Conservation (phyloP, 2,113 vertebrate species). For the Pelodiscus sinensis region DNA sequence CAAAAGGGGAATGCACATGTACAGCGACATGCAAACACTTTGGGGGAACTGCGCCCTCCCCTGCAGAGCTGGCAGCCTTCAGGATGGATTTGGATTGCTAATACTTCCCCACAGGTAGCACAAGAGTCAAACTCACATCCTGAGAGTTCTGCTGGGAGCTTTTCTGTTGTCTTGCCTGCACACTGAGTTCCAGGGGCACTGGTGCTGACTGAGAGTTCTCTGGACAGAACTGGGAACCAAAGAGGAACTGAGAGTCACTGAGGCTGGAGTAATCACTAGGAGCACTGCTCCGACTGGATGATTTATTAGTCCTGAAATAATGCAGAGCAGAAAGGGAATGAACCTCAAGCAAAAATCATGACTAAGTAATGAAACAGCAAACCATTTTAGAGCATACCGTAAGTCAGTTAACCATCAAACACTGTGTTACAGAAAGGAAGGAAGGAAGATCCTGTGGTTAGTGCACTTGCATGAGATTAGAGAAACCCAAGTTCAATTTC, state of each 20-base stretch:
- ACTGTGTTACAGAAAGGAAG: not conserved
- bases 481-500: not conserved
- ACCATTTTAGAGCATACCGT: not conserved
- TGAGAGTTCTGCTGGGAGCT: conserved; percentile 86
- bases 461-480: not conserved
- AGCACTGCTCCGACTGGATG: conserved; percentile 67
- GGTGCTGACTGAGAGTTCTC: conserved; percentile 82
- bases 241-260: conserved; percentile 91
- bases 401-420: not conserved
- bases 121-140: conserved; percentile 81
- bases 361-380: not conserved
- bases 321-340: not conserved
- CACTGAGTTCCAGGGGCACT: conserved; percentile 77
- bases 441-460: not conserved
- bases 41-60: not conserved
- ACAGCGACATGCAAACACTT: conserved; percentile 24
- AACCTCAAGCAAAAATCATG: not conserved
- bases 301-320: conserved; percentile 74
- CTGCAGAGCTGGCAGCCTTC: not conserved
- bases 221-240: conserved; percentile 89
- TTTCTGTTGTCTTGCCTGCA: conserved; percentile 70
- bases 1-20: not conserved
- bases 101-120: conserved; percentile 2
- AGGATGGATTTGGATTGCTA: not conserved
- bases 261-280: conserved; percentile 82